Percentiles rank a stretch among this genome's conserved stretches.
These are phyloP conservation scores for Leucoma salicis DNA, from an alignment of 2,888 invertebrate genomes.

Conservation along the genomic window DNA sequence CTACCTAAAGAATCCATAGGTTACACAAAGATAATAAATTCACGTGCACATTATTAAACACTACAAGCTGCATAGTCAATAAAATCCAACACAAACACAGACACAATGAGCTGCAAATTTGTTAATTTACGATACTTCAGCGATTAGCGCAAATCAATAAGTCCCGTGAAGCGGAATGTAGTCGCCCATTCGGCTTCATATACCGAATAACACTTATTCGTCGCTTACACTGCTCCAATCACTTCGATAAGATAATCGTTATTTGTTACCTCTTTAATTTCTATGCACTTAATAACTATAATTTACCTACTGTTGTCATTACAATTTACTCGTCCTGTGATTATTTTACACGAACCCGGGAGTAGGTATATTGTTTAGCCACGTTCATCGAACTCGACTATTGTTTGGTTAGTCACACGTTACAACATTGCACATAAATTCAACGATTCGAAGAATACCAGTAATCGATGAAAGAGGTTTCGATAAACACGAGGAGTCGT, in stretches of 20 bases:
- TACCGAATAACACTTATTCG: conserved; percentile 38
- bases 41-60: background rate
- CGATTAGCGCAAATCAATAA: conserved; percentile 43
- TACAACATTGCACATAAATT: conserved; percentile 42
- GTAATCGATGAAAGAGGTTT: conserved; percentile 31
- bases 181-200: conserved; percentile 50
- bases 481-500: conserved; percentile 40
- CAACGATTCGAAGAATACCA: conserved; percentile 36
- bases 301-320: conserved; percentile 18
- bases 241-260: conserved; percentile 60
- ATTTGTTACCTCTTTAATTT: background rate
- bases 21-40: too few relatives aligned
- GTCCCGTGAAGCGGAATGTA: conserved; percentile 47
- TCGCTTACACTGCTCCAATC: conserved; percentile 38
- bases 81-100: conserved; percentile 32
- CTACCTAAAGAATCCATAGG: too few relatives aligned
- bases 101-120: conserved; percentile 44
- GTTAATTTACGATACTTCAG: conserved; percentile 36
- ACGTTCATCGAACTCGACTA: conserved; percentile 62
- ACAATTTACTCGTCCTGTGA: conserved; percentile 20
- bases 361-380: conserved; percentile 46
- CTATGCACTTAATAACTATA: conserved; percentile 7
- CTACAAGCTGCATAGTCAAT: conserved; percentile 15
- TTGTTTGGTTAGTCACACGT: conserved; percentile 35
- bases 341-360: conserved; percentile 53